Evolutionary conservation across 1,140 invertebrate species (phyloP), one percentile per base, ranked within the genome.

Genomic region (Lineus longissimus): DNA sequence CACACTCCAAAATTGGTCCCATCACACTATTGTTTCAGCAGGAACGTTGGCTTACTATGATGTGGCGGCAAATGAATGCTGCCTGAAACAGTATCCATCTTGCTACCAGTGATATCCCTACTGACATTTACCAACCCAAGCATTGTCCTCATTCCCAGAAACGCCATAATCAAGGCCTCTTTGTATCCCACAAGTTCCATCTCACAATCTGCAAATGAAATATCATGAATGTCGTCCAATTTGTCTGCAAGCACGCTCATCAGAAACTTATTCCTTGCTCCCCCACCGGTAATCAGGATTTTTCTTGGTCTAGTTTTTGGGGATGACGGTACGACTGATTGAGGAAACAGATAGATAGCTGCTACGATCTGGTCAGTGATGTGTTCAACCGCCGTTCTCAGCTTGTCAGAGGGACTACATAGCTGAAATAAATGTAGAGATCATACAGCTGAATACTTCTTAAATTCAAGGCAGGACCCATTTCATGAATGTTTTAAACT

Each of bases 271-370:
- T 77, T 78, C 33, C 73, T 66, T 1, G 75, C 73, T 2, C 75
- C 75, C 2, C 77, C 77, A n/a, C 77, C 77, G 0, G 77, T 77
- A n/a, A 79, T 67, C 13, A 79, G 66, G 6, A 76, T 58, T 65
- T 19, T 31, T 13, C 19, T 64, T 17, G n/a, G 33, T 7, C 40
- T 40, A 33, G 6, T 27, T 27, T 41, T 61, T 30, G 22, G 41
- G 19, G 51, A 25, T 31, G 31, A 51, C 9, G 59, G 29, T 13
- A 23, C 33, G 2, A 45, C 17, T 13, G 25, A 22, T 23, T 22
- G 22, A 27, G 30, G 59, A 27, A 27, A 27, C 9, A 45, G 43
- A 19, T 45, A 22, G 2, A 27, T 59, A 25, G 71, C 70, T 7
- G 65, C 63, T 11, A 67, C 59, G 7, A 78, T 57, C 41, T 67